Conservation (phyloP, 2,888 invertebrate species). For the Adineta ricciae region DNA sequence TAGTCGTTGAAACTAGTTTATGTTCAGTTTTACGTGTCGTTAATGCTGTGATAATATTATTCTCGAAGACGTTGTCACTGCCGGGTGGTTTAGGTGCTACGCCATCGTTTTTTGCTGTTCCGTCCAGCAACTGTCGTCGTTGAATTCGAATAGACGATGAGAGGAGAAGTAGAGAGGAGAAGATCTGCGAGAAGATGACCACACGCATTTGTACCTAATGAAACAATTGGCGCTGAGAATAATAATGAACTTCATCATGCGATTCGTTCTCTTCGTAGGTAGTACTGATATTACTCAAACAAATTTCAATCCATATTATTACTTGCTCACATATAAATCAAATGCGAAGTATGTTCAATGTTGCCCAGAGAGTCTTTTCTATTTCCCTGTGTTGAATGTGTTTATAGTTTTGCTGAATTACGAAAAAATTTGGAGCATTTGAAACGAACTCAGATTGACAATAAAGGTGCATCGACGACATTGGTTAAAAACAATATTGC, state of each 20-base stretch:
- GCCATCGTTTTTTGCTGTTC: neutral
- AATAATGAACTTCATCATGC: neutral
- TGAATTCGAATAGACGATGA: neutral
- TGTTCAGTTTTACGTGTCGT: no score
- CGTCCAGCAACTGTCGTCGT: neutral
- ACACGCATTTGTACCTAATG: neutral
- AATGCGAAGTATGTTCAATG: conserved; percentile 57
- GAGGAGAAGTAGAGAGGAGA: neutral
- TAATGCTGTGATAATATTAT: no score
- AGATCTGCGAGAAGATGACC: neutral
- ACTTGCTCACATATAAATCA: conserved; percentile 85
- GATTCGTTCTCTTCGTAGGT: neutral
- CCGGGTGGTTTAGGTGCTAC: neutral
- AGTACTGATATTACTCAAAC: conserved; percentile 60
- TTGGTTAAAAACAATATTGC: conserved; percentile 32
- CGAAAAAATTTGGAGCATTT: conserved; percentile 24
- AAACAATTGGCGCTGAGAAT: neutral
- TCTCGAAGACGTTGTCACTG: neutral
- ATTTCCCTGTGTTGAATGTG: no score
- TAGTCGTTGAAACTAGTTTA: neutral
- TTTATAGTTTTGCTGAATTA: conserved; percentile 26
- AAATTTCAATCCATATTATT: conserved; percentile 89
- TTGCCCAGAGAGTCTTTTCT: no score
- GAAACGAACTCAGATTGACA: neutral
- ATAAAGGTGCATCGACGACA: conserved; percentile 17